Base-by-base conservation (phyloP, 2,113 vertebrate species). In the Pelecanoides urinatrix region DNA sequence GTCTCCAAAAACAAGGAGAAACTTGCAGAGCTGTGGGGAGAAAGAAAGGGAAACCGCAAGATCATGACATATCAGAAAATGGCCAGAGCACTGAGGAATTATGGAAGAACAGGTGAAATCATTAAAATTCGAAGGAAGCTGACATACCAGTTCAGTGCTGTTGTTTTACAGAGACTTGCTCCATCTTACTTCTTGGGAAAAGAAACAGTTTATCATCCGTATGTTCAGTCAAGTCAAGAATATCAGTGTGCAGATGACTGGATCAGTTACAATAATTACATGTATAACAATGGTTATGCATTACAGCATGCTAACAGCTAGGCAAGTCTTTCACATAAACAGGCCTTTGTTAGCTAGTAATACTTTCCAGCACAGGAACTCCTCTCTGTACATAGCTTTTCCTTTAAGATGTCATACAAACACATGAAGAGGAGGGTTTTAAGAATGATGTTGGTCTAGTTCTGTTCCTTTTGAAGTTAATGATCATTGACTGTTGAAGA, bases 51-150 rank as follows among this genome's bases (percentile, higher is more conserved):
- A 86, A 99, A 99, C 97, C 98, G 99, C 86, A 99, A 99, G 97
- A 98, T 98, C 90, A 99, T 99, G 99, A 99, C 99, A 40, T 99
- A 99, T 44, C 99, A 99, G 98, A 99, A 99, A 98, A 99, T 99
- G 99, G 99, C 99, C 32, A 98, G 99, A 82, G 99, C 99, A 4
- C 98, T 99, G 73, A 98, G 99, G 63, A 99, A 99, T 98, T 99
- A 99, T 40, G 99, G 99, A 96, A 99, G 99, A 97, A 99, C 99
- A 2, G 99, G 99, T 4, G 99, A 99, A 98, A 99, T 99, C 77
- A 97, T 98, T 56, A 99, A 99, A 96, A 99, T 99, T 29, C 98
- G 99, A 38, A 99, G 99, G 93, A 99, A 99, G 83, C 98, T 99
- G 78, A 99, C 99, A 8, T 99, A 99, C 96, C 99, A 99, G 88